A percentile compares a stretch with the other conserved stretches of the same genome.
Evolutionary conservation across 1,140 invertebrate genomes (phyloP).

Genomic region (Chironomus tepperi): DNA sequence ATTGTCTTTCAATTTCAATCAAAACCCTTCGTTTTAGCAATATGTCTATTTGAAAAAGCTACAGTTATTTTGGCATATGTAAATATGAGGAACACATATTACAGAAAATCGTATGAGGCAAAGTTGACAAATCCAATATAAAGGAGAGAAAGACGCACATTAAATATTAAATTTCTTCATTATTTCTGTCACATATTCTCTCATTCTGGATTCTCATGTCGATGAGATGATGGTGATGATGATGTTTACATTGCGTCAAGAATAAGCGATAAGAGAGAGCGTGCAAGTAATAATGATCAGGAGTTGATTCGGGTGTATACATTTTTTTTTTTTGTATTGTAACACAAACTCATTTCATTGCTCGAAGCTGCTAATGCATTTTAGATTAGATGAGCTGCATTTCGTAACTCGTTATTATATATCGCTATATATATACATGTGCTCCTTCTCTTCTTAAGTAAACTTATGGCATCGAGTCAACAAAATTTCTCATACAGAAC

Average conservation of each 20-base stretch:
- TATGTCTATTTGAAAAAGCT: too few species aligned
- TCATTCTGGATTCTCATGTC: not conserved
- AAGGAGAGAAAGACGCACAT: not conserved
- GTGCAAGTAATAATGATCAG: conserved; percentile 12
- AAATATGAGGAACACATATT: too few species aligned
- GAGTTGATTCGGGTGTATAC: not conserved
- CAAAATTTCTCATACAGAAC: too few species aligned
- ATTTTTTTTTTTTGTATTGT: conserved; percentile 8
- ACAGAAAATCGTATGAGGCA: too few species aligned
- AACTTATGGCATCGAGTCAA: not conserved
- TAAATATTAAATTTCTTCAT: conserved; percentile 24
- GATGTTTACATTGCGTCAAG: conserved; percentile 12
- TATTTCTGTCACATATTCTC: conserved; percentile 20
- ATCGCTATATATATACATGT: not conserved
- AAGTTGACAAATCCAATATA: not conserved
- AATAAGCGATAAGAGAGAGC: conserved; percentile 11
- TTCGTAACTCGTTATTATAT: not conserved
- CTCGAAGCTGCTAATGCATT: conserved; percentile 3
- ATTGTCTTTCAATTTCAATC: too few species aligned
- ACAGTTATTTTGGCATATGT: too few species aligned
- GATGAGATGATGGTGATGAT: not conserved
- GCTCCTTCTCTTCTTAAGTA: not conserved
- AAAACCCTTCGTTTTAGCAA: too few species aligned
- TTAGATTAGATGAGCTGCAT: conserved; percentile 21
- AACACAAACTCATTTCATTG: conserved; percentile 16